These are phyloP conservation scores for Tribolium castaneum DNA, from an alignment of 1,140 invertebrate genomes.

Conservation along the genomic window DNA sequence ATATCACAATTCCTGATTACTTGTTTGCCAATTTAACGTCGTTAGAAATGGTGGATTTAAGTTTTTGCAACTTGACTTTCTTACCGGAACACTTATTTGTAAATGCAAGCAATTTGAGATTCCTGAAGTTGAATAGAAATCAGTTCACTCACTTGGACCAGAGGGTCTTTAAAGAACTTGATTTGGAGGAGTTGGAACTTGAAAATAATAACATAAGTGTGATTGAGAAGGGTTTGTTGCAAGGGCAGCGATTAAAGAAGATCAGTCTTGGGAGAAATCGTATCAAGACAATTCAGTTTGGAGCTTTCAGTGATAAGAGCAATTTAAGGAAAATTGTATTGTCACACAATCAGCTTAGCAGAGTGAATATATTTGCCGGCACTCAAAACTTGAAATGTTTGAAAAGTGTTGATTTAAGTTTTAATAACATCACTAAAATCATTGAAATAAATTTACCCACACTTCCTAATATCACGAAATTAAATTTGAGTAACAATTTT, in stretches of 20 bases:
- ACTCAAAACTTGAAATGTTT: not conserved
- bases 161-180: not conserved
- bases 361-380: not conserved
- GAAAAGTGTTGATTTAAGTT: not conserved
- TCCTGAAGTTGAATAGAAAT: not conserved
- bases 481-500: not conserved
- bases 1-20: constrained; percentile 18
- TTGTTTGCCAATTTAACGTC: not conserved
- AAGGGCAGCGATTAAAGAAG: not conserved
- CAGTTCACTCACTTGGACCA: not conserved
- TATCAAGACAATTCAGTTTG: not conserved
- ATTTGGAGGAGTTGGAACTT: not conserved
- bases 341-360: not conserved
- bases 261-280: not conserved
- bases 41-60: constrained; percentile 23
- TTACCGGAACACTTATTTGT: constrained; percentile 6
- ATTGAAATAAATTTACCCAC: not conserved
- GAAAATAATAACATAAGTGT: not conserved
- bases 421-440: not conserved
- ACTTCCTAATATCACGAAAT: not conserved
- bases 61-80: not conserved
- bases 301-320: not conserved
- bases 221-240: not conserved
- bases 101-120: not conserved
- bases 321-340: not conserved